Conservation (phyloP, 1,140 invertebrate species). For the Metopolophium dirhodum region DNA sequence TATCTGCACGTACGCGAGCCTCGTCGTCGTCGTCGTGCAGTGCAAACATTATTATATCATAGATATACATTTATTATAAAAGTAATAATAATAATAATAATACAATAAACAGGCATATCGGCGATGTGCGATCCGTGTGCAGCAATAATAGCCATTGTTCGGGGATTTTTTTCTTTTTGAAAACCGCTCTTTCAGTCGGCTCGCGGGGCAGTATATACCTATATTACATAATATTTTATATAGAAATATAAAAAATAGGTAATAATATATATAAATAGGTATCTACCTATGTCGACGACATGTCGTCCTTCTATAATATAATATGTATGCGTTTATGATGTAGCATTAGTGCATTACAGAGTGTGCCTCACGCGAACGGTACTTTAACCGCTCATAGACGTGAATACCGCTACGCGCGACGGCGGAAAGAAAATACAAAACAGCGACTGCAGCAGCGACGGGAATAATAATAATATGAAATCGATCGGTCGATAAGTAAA, state of each 20-base stretch:
- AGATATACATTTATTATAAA: neutral
- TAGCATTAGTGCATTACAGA: neutral
- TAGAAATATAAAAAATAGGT: no score
- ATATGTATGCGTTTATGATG: neutral
- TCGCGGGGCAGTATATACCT: neutral
- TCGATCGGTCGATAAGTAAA: neutral
- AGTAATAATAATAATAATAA: neutral
- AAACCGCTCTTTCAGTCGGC: neutral
- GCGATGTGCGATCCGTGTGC: neutral
- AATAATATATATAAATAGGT: neutral
- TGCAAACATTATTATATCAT: neutral
- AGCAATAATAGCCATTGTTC: constrained; percentile 21
- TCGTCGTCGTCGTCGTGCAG: neutral
- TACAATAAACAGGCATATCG: neutral
- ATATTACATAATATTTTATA: neutral
- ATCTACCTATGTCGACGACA: neutral
- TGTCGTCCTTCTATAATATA: neutral
- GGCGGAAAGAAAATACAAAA: neutral
- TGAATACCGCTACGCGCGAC: neutral
- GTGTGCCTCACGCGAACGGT: neutral
- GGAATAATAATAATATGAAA: neutral
- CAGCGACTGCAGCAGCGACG: neutral
- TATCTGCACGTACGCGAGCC: neutral
- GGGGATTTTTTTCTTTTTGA: neutral
- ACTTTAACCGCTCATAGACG: neutral